These are phyloP conservation scores for Oscheius sp. DNA, from an alignment of 2,888 invertebrate genomes.

Conservation along the genomic window DNA sequence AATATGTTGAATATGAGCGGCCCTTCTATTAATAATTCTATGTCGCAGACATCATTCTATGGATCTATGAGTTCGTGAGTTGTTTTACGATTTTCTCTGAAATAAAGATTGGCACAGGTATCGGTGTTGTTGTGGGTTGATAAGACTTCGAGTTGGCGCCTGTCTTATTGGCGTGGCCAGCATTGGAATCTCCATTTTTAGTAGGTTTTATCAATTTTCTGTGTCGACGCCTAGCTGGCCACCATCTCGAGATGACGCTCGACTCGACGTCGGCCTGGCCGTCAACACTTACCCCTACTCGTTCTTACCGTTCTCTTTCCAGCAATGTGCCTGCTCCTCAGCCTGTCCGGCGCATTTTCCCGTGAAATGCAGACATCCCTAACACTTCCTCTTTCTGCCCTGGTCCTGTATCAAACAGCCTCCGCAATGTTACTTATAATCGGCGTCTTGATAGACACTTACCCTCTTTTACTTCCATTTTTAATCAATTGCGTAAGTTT, in stretches of 20 bases:
- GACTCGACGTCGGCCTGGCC: too few relatives aligned
- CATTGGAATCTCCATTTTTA: slow-evolving; percentile 49
- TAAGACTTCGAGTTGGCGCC: slow-evolving; percentile 58
- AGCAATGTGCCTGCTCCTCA: slow-evolving; percentile 49
- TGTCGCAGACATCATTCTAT: too few relatives aligned
- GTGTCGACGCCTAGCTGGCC: too few relatives aligned
- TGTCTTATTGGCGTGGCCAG: slow-evolving; percentile 55
- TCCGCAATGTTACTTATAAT: slow-evolving; percentile 57
- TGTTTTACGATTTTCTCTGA: not conserved
- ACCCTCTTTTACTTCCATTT: slow-evolving; percentile 60
- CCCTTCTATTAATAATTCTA: too few relatives aligned
- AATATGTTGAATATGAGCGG: not conserved
- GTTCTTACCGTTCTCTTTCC: too few relatives aligned
- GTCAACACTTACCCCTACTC: too few relatives aligned
- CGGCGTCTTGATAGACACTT: slow-evolving; percentile 58
- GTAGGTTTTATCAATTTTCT: too few relatives aligned
- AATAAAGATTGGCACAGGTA: slow-evolving; percentile 40
- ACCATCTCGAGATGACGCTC: too few relatives aligned
- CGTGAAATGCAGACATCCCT: slow-evolving; percentile 43
- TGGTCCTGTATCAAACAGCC: slow-evolving; percentile 48
- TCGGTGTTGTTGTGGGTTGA: slow-evolving; percentile 65
- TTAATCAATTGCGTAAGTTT: slow-evolving; percentile 45
- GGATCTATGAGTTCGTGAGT: slow-evolving; percentile 3
- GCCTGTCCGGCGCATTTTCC: slow-evolving; percentile 42
- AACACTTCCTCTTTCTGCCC: slow-evolving; percentile 43